Base-by-base conservation (phyloP, 2,888 invertebrate species). In the Drosophila flavopinicola region DNA sequence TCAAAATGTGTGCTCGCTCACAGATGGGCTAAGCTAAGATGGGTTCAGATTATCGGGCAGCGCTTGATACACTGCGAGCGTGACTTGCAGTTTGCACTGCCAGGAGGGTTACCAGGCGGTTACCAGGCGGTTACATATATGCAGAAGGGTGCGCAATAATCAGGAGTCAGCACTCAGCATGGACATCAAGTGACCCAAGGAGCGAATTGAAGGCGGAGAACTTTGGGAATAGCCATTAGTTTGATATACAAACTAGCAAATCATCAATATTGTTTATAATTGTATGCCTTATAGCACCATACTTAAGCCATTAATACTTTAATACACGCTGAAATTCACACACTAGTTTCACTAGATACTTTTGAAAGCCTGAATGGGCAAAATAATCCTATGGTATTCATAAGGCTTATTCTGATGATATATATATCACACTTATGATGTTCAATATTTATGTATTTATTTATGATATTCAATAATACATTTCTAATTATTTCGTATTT, bases 11-110 rank as follows among this genome's bases (percentile, higher is more conserved):
- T 47, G 41, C 53, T n/a, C n/a, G 41, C 54, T 67, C 49, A 49
- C 49, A 73, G 67, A 44, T 66, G 67, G n/a, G n/a, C n/a, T n/a
- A n/a, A n/a, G 59, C 60, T 44, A 39, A 51, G 77, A 66, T 73
- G 61, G 35, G 77, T 61, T 67, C 57, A 68, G 53, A 48, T 56
- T n/a, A n/a, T n/a, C n/a, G 79, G 75, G 32, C 45, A 57, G 29
- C 39, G 69, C 42, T 41, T 48, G 32, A 68, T 49, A 61, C 32
- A 39, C 49, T 37, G 2, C 25, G 15, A 13, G 11, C 24, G 17
- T 68, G 68, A 70, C 42, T 44, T 52, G 64, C 52, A 69, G 15
- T 29, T 33, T 17, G 17, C 33, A 13, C 1, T 25, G 11, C 0
- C 24, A 6, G 11, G 2, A 6, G 27, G 13, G 25, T 20, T 20